Evolutionary conservation across 2,113 vertebrate species (phyloP), one percentile per base, ranked within the genome.

Genomic region (Crotalus horridus): DNA sequence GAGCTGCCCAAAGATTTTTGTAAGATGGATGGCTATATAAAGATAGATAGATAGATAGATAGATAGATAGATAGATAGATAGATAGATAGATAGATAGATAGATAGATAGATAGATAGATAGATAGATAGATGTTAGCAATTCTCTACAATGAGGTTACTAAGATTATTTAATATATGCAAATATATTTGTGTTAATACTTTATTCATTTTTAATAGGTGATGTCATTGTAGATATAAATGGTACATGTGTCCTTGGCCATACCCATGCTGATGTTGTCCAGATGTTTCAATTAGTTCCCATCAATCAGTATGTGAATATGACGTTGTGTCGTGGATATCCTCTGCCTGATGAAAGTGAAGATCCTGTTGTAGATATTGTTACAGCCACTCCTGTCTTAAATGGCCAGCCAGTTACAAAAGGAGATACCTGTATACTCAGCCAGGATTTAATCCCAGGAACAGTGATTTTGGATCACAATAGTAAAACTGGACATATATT

Each of bases 171-270:
- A 29, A 74, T 64, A 1, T 90, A 9, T 56, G 85, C 46, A 91
- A 85, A 69, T 55, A 7, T 1, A 0, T 87, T 90, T 91, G 74
- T 93, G 94, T 93, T 96, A 94, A 96, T 89, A 17, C 46, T 81
- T 2, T 90, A 87, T 89, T 89, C 88, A 74, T n/a, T 95, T 96
- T 97, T 94, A 88, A 96, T 95, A 99, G 99, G 99, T 43, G 99
- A 99, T 2, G 99, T 99, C 85, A 99, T 99, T 7, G 99, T 99
- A 92, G 99, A 99, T 96, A 99, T 99, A 95, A 99, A 99, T 8
- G 97, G 98, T 87, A 96, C 94, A 0, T 99, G 99, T 89, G 99
- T 99, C 90, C 98, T 99, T 92, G 99, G 99, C 56, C 99, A 99
- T 96, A 99, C 99, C 55, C 99, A 99, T 54, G 99, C 99, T 74